Percentiles rank a stretch among this genome's conserved stretches.
phyloP scores from a whole-genome alignment of 2,113 vertebrate genomes.

The Thermophis baileyi region DNA sequence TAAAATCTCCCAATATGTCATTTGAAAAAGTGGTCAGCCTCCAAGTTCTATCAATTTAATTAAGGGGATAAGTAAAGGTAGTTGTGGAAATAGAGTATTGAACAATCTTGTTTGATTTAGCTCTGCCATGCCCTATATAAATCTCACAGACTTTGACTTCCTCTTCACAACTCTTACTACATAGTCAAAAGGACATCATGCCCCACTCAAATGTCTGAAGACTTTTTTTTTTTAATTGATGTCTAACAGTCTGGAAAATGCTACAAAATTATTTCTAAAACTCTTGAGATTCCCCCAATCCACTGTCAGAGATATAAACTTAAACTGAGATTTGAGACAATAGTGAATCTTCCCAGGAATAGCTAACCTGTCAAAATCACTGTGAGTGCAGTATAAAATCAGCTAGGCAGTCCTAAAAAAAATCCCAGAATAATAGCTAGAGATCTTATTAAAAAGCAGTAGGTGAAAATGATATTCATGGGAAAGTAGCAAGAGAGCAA shows the following conservation, averaged over 20 bases:
- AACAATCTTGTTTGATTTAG: neutral
- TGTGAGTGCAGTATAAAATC: neutral
- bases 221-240: neutral
- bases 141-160: neutral
- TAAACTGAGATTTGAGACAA: neutral
- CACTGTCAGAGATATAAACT: neutral
- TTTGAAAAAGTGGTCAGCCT: neutral
- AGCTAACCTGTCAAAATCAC: neutral
- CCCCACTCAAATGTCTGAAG: neutral
- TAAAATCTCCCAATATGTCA: neutral
- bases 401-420: neutral
- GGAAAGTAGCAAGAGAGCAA: neutral
- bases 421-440: neutral
- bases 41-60: neutral
- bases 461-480: neutral
- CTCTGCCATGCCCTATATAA: neutral
- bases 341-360: neutral
- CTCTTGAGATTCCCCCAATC: neutral
- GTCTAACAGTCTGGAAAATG: neutral
- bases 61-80: neutral
- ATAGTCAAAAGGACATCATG: neutral
- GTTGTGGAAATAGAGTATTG: neutral
- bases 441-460: neutral
- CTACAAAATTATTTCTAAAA: neutral
- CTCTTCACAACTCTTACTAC: neutral